Base-by-base conservation (phyloP, 2,113 vertebrate genomes). In the Nesoenas mayeri region DNA sequence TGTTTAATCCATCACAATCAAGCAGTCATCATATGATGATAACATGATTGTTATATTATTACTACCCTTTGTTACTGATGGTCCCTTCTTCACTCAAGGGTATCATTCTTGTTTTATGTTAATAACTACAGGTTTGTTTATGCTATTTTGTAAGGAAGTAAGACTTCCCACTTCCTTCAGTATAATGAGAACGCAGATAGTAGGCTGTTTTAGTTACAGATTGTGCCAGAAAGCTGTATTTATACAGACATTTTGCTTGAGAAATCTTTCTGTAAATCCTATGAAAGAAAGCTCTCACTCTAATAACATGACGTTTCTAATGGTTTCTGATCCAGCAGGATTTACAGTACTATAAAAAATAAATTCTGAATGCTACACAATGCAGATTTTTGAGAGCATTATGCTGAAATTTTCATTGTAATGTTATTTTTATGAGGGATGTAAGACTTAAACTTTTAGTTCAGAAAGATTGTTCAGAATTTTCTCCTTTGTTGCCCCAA, bases 1-100 rank as follows among this genome's bases (percentile, higher is more conserved):
- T 97, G 78, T 97, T 98, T 97, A 97, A 98, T 97, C 93, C 72
- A 97, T 97, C 96, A 95, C 91, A 95, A 97, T 97, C 92, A 96
- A 95, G 81, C 22, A 87, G 85, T 85, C 90, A 96, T 95, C 88
- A 85, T 97, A 90, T 93, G 88, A 89, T 89, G 93, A 89, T 95
- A 95, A 95, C 53, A 81, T 96, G 95, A 97, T 97, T 91, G 84
- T 96, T 97, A 96, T 80, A 86, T 94, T 96, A 96, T 96, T 96
- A 93, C 85, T 88, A 92, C 64, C 48, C 50, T 96, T 96, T 93
- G 82, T 92, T 94, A 82, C 84, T 96, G 91, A 97, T 96, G 96
- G 75, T 56, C 57, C 70, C 87, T 88, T 96, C 92, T 94, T 92
- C 61, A 66, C 91, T 97, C 95, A 94, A 91, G 96, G 83, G 91